A percentile compares a stretch with the other conserved stretches of the same genome.
These are phyloP conservation scores for Pterostichus niger DNA, from an alignment of 2,888 invertebrate genomes.

Conservation along the genomic window DNA sequence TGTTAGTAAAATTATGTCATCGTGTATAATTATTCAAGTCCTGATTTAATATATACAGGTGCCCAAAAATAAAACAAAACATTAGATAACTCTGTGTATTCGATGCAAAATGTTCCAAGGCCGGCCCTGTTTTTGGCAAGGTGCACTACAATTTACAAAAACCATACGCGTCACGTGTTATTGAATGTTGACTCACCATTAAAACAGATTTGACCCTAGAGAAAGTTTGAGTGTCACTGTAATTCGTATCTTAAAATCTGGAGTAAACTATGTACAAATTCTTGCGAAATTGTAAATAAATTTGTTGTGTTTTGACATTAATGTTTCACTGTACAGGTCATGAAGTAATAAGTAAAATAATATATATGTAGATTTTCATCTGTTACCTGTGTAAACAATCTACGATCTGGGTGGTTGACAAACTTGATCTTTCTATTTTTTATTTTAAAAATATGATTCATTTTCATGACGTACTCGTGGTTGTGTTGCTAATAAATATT, in stretches of 20 bases:
- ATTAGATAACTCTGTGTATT: conserved; percentile 25
- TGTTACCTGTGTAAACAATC: conserved; percentile 29
- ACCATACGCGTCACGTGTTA: conserved; percentile 39
- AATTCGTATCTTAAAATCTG: conserved; percentile 18
- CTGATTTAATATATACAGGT: conserved; percentile 7
- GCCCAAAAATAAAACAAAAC: conserved; percentile 46
- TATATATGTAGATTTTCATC: conserved; percentile 42
- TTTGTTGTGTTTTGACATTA: conserved; percentile 46
- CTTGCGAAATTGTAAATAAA: conserved; percentile 22
- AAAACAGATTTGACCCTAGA: conserved; percentile 49
- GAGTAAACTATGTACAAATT: conserved; percentile 28
- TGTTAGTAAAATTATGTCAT: conserved; percentile 33
- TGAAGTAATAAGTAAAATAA: conserved; percentile 35
- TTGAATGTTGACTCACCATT: conserved; percentile 35
- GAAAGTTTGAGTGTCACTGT: conserved; percentile 54
- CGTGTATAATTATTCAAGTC: conserved; percentile 20
- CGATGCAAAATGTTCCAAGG: conserved; percentile 32
- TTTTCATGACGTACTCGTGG: neutral
- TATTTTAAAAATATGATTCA: conserved; percentile 16
- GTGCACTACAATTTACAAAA: conserved; percentile 40
- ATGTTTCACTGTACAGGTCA: conserved; percentile 1
- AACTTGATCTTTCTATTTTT: conserved; percentile 24
- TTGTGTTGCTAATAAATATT: conserved; percentile 3
- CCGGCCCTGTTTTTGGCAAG: conserved; percentile 48
- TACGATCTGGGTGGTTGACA: conserved; percentile 16